These are phyloP conservation scores for Caenorhabditis macrosperma DNA, from an alignment of 2,888 invertebrate genomes.

Conservation along the genomic window DNA sequence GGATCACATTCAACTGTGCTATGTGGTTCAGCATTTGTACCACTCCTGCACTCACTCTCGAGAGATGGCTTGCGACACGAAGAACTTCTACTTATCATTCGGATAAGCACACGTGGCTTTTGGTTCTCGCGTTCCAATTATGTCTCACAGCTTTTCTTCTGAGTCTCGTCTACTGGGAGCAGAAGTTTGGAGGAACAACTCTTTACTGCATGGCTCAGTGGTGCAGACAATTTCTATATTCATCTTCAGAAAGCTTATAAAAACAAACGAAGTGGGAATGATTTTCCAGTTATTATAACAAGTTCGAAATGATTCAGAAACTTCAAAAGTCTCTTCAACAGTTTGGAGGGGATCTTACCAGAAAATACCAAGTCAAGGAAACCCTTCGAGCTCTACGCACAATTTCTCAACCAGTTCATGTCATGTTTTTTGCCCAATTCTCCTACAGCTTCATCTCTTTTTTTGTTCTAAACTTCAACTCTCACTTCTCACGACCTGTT, in stretches of 20 bases:
- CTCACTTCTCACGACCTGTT: constrained; percentile 11
- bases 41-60: constrained; percentile 21
- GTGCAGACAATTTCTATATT: constrained; percentile 6
- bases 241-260: constrained; percentile 3
- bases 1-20: constrained; percentile 20
- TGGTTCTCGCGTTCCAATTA: constrained; percentile 3
- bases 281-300: no score
- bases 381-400: constrained; percentile 15
- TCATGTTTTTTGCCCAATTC: constrained; percentile 29
- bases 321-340: constrained; percentile 9
- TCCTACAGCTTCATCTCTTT: constrained; percentile 9
- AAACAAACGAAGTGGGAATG: constrained; percentile 13
- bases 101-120: constrained; percentile 13
- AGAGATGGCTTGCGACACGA: constrained; percentile 19
- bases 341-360: constrained; percentile 7
- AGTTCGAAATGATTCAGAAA: constrained; percentile 14
- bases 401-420: constrained; percentile 14
- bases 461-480: constrained; percentile 14
- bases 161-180: constrained; percentile 7
- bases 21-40: constrained; percentile 36
- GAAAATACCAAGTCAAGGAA: constrained; percentile 35
- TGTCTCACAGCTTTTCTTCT: background rate
- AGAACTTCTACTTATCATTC: constrained; percentile 17
- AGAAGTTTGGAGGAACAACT: constrained; percentile 8
- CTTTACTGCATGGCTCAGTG: constrained; percentile 13